Conservation (phyloP, 2,888 invertebrate genomes). For the Amphipoea lucens region DNA sequence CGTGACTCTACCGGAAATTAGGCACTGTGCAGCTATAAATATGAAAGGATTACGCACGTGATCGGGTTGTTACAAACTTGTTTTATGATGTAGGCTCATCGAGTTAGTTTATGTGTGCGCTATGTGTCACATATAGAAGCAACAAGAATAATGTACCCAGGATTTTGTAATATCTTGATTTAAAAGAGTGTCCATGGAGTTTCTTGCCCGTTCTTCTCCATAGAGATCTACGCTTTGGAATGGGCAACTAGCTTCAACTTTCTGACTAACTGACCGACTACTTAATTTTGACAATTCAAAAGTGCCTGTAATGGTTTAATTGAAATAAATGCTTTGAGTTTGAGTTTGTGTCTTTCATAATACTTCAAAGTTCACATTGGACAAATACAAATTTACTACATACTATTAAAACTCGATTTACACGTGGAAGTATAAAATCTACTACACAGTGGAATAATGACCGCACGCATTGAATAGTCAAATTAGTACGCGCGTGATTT, state of each 20-base stretch:
- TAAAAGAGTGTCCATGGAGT: too few species aligned
- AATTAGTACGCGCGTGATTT: neutral
- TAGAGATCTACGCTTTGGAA: too few species aligned
- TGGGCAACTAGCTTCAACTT: too few species aligned
- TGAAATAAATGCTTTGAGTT: too few species aligned
- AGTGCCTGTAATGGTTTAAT: too few species aligned
- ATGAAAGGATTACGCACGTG: neutral
- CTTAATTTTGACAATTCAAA: too few species aligned
- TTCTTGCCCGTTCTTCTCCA: too few species aligned
- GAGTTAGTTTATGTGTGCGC: neutral
- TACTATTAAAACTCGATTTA: neutral
- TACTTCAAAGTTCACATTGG: neutral
- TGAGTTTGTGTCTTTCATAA: neutral
- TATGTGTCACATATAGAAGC: too few species aligned
- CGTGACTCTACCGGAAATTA: neutral
- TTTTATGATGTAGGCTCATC: constrained; percentile 12
- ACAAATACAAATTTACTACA: neutral
- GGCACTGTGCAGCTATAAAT: neutral
- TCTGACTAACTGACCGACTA: too few species aligned
- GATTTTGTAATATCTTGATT: too few species aligned
- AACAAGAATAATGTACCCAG: too few species aligned
- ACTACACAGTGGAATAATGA: neutral
- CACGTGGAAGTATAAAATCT: neutral
- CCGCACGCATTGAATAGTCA: neutral
- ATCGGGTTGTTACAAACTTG: neutral